Percentiles rank a stretch among this genome's conserved stretches.
phyloP scores from a whole-genome alignment of 2,113 vertebrate genomes.

The Arvicanthis niloticus region DNA sequence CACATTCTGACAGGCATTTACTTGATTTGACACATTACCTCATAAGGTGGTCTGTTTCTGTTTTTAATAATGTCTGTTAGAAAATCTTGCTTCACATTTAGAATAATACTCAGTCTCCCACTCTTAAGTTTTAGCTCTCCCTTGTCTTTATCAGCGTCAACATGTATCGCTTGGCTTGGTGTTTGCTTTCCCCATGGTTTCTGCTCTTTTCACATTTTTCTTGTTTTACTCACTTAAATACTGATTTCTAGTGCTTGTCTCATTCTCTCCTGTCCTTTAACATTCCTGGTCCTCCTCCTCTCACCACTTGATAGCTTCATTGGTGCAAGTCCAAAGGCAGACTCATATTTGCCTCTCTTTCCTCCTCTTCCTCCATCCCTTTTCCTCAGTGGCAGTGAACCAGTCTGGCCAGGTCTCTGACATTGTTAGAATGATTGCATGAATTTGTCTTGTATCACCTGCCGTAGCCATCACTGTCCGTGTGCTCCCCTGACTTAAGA shows the following conservation, averaged over 20 bases:
- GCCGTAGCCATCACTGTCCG: background rate
- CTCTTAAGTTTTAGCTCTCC: background rate
- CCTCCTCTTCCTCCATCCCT: background rate
- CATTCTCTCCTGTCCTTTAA: background rate
- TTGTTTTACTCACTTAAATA: background rate
- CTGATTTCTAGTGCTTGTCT: conserved; percentile 21
- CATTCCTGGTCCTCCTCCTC: background rate
- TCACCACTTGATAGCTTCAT: background rate
- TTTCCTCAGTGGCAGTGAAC: background rate
- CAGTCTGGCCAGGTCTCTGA: background rate
- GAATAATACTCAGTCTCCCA: background rate
- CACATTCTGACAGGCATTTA: background rate
- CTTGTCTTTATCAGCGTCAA: background rate
- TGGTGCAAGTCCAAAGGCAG: background rate
- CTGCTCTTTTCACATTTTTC: conserved; percentile 39
- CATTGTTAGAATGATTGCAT: background rate
- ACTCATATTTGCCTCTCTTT: background rate
- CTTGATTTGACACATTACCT: conserved; percentile 21
- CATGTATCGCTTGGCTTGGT: background rate
- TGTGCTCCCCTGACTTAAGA: background rate
- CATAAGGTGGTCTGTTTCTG: conserved; percentile 4
- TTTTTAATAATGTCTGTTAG: conserved; percentile 45
- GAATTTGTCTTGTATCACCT: conserved; percentile 10
- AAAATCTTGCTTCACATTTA: conserved; percentile 39
- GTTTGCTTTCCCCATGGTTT: background rate